Base-by-base conservation (phyloP, 2,888 invertebrate genomes). In the Myathropa florea region DNA sequence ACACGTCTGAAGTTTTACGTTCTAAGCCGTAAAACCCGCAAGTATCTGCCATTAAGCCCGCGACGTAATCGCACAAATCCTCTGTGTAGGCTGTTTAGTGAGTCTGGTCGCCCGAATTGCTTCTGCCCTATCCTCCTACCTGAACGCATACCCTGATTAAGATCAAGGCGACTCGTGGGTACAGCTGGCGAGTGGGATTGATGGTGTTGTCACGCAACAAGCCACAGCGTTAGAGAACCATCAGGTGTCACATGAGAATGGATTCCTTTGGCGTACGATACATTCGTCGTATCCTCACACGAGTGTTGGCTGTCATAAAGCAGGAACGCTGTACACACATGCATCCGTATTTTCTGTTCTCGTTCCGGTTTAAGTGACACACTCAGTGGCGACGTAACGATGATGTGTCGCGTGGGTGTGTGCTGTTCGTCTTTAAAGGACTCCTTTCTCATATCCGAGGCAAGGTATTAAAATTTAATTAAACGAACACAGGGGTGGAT, bases 1-100 rank as follows among this genome's bases (percentile, higher is more conserved):
- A 28, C 67, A 63, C 76, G 68, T 63, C 36, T 71, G 36, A 39
- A 78, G 57, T 83, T 82, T 83, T 72, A 83, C 67, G 39, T 72
- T 18, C 60, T 10, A n/a, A n/a, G 61, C 60, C 67, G 61, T 83
- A 78, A 67, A 82, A 70, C 39, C 71, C 82, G 39, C 77, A 77
- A 67, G 71, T 65, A 77, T 55, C 53, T 61, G 53, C 68, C 77
- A 53, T 77, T 70, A 77, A 63, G 61, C 63, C 18, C 9, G 9
- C 46, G 7, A 4, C 70, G 61, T 53, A 30, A 36, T 12, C 75
- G 30, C 9, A 23, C 55, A 4, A 59, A 26, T 46, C 46, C 46
- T 46, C 46, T n/a, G 33, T 6, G 9, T 9, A 33, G 7, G 33
- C 33, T 33, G 46, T 46, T 46, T 46, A n/a, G n/a, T 46, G n/a